A percentile compares a stretch with the other conserved stretches of the same genome.
phyloP scores from a whole-genome alignment of 2,888 invertebrate species.

The Xylocampa areola region DNA sequence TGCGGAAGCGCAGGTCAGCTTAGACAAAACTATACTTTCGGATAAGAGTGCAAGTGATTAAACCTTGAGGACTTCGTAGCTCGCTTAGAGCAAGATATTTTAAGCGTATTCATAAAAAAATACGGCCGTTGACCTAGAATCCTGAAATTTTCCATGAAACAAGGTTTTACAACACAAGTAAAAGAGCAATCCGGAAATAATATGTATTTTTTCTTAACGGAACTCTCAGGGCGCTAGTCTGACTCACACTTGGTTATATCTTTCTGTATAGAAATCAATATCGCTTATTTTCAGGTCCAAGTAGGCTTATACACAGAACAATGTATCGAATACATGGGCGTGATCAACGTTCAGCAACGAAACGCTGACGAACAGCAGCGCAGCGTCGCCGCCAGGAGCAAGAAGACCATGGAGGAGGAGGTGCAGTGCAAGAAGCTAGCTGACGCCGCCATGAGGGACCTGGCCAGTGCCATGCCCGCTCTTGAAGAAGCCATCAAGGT shows the following conservation, averaged over 20 bases:
- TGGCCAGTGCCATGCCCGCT: constrained; percentile 96
- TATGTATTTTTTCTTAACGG: too few relatives aligned
- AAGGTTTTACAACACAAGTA: too few relatives aligned
- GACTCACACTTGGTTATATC: too few relatives aligned
- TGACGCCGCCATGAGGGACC: constrained; percentile 94
- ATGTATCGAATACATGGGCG: constrained; percentile 95
- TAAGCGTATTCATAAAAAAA: too few relatives aligned
- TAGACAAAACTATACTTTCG: too few relatives aligned
- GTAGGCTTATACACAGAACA: constrained; percentile 94
- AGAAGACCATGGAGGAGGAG: constrained; percentile 90
- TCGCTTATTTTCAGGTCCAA: constrained; percentile 89
- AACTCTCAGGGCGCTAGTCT: too few relatives aligned
- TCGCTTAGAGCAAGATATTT: too few relatives aligned
- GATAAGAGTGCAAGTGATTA: not conserved
- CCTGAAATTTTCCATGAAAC: too few relatives aligned
- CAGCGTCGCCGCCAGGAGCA: constrained; percentile 91
- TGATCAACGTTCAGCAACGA: constrained; percentile 94
- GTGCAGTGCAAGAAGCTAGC: constrained; percentile 95
- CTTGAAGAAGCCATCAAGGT: constrained; percentile 94
- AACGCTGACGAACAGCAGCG: constrained; percentile 96
- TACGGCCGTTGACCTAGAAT: too few relatives aligned
- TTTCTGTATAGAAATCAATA: too few relatives aligned
- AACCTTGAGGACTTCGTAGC: too few relatives aligned
- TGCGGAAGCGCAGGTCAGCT: constrained; percentile 91
- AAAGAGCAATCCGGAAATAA: too few relatives aligned